phyloP scores from a whole-genome alignment of 1,140 invertebrate species.

The Rhyzopertha dominica region DNA sequence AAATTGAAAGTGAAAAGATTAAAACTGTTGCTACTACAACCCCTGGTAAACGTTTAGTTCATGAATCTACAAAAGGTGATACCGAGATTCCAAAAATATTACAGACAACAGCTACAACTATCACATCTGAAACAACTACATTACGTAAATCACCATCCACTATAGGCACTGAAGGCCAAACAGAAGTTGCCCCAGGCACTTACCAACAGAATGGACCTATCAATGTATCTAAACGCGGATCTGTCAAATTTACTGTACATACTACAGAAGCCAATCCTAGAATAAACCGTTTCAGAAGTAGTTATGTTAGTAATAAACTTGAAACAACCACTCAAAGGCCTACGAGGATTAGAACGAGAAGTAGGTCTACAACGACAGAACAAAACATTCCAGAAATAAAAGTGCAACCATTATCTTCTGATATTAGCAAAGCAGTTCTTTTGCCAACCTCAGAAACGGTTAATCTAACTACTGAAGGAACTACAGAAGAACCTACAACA shows the following conservation, averaged over 20 bases:
- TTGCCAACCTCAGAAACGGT: background rate
- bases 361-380: too few species aligned
- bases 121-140: background rate
- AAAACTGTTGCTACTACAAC: conserved; percentile 21
- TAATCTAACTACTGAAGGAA: conserved; percentile 1
- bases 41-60: conserved; percentile 4
- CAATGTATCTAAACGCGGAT: conserved; percentile 28
- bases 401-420: too few species aligned
- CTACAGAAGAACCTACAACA: conserved; percentile 9
- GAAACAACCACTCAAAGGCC: too few species aligned
- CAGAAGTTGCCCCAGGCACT: background rate
- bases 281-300: too few species aligned
- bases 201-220: conserved; percentile 2
- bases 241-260: conserved; percentile 19
- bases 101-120: conserved; percentile 1
- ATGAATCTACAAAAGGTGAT: too few species aligned
- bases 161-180: conserved; percentile 4
- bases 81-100: too few species aligned
- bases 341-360: too few species aligned
- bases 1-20: conserved; percentile 34
- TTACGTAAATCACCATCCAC: background rate
- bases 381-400: too few species aligned
- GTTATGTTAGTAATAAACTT: too few species aligned
- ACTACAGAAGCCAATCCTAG: too few species aligned
- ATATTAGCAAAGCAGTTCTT: background rate